Base-by-base conservation (phyloP, 2,888 invertebrate species). In the Pyrgus malvae region DNA sequence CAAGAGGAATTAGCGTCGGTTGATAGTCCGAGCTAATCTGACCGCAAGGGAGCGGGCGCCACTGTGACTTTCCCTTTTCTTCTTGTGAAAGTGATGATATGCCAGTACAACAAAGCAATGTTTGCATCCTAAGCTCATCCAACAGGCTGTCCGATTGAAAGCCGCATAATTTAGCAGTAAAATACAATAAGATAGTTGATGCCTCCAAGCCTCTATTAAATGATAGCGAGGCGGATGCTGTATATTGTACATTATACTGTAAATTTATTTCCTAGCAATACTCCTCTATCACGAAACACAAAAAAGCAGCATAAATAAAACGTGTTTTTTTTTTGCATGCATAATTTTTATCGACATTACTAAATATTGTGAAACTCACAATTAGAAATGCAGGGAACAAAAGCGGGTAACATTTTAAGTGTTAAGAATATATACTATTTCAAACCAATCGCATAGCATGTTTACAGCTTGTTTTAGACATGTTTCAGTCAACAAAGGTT, bases 11-110 rank as follows among this genome's bases (percentile, higher is more conserved):
- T 83, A 85, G 78, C 74, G 66, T 68, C 74, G 78, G 76, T 72
- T 78, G 75, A 84, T 80, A 78, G 80, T 69, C 76, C 67, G 72
- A 76, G 77, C 69, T 78, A 77, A 85, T 82, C 85, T 83, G 81
- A 88, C 86, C 88, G 82, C 89, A 89, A 89, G 90, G 89, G 88
- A 87, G 72, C 80, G 81, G 73, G 78, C 82, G 78, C 80, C 80
- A 80, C 69, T 60, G 59, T 69, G 63, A 84, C 88, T 89, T 90
- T 89, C 89, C 84, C 85, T 87, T 89, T 88, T 85, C 80, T 80
- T 82, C 76, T 83, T 76, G 89, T 84, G 89, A 89, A 90, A 90
- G 89, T 83, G 88, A 86, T 85, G 85, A 88, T 84, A 79, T n/a
- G 77, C 74, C 74, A 76, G 69, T 80, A 76, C 77, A 81, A 86